A percentile compares a stretch with the other conserved stretches of the same genome.
These are phyloP conservation scores for Pachyseris speciosa DNA, from an alignment of 64 coral and sea anemone genomes.

Conservation along the genomic window DNA sequence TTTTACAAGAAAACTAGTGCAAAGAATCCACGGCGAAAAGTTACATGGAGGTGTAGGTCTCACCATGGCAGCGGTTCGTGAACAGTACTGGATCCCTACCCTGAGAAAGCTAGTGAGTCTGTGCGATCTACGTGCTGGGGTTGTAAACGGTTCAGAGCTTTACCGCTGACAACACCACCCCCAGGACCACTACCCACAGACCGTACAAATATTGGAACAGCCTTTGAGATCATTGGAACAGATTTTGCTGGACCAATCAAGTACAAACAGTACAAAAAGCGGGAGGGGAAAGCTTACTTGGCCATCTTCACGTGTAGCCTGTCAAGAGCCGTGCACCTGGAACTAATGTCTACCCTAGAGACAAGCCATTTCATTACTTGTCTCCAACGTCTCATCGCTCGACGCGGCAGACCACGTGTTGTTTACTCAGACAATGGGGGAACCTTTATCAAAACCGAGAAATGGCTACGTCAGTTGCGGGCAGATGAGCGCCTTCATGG, in stretches of 20 bases:
- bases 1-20: slow-evolving; percentile 29
- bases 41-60: slow-evolving; percentile 13
- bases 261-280: neutral
- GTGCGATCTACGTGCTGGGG: neutral
- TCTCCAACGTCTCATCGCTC: slow-evolving; percentile 54
- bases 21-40: neutral
- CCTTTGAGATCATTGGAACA: slow-evolving; percentile 11
- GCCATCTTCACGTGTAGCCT: neutral
- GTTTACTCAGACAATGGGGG: slow-evolving; percentile 63
- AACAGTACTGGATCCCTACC: slow-evolving; percentile 29
- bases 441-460: slow-evolving; percentile 39
- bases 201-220: neutral
- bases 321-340: neutral
- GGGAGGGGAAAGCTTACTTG: neutral
- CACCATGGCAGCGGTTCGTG: slow-evolving; percentile 6
- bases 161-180: neutral
- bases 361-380: slow-evolving; percentile 38
- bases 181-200: slow-evolving; percentile 9
- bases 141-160: slow-evolving; percentile 21
- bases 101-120: slow-evolving; percentile 29
- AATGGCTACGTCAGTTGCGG: slow-evolving; percentile 21
- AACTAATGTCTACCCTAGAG: neutral
- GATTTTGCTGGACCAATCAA: slow-evolving; percentile 38
- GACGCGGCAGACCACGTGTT: slow-evolving; percentile 16
- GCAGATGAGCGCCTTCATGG: neutral